A percentile compares a stretch with the other conserved stretches of the same genome.
Conservation (phyloP, 2,888 invertebrate genomes). For the Apamea sordens region DNA sequence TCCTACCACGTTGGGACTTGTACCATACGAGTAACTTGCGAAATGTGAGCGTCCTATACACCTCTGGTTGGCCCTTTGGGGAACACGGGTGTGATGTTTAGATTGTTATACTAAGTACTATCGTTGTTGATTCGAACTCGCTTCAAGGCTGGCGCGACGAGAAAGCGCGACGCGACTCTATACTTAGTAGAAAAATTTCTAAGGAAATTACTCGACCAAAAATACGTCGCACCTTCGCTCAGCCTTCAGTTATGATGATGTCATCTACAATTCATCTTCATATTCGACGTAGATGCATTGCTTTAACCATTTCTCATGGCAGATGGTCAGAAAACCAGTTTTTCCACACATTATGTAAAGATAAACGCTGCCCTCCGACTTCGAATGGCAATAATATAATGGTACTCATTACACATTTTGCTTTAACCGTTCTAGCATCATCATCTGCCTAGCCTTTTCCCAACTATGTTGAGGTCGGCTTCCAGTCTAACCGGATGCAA, state of each 20-base stretch:
- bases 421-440: not conserved
- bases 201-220: not conserved
- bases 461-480: no score
- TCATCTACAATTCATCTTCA: constrained; percentile 7
- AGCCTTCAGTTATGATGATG: constrained; percentile 11
- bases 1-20: not conserved
- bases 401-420: not conserved
- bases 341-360: not conserved
- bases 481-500: no score
- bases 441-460: no score
- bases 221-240: not conserved
- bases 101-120: not conserved
- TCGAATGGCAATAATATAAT: not conserved
- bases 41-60: not conserved
- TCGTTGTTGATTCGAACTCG: not conserved
- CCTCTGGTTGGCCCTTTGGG: not conserved
- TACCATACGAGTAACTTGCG: not conserved
- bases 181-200: not conserved
- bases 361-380: not conserved
- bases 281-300: constrained; percentile 4
- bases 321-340: not conserved
- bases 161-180: no score
- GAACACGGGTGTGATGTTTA: not conserved
- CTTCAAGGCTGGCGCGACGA: not conserved
- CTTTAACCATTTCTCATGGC: constrained; percentile 1